Conservation (phyloP, 2,113 vertebrate genomes). For the Phalacrocorax pelagicus region DNA sequence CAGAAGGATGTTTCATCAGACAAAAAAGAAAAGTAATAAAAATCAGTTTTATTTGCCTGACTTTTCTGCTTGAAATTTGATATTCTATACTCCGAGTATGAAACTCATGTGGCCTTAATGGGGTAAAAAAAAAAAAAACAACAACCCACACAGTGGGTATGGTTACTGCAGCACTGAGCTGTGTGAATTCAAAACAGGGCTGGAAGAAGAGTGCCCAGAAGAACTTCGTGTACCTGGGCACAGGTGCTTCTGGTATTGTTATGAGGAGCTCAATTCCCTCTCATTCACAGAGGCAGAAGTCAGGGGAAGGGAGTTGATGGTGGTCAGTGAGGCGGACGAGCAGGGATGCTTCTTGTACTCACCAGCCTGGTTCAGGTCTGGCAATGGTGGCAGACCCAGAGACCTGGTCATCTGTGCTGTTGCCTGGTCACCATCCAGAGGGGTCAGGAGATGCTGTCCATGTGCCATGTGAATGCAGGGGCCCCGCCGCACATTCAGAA, state of each 20-base stretch:
- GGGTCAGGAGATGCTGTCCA: not conserved
- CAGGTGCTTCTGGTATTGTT: not conserved
- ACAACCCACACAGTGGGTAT: rapidly evolving
- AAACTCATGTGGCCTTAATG: not conserved
- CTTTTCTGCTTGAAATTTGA: not conserved
- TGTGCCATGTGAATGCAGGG: not conserved
- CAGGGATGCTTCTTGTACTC: too few species aligned
- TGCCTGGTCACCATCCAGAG: not conserved
- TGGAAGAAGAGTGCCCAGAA: not conserved
- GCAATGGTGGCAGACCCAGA: not conserved
- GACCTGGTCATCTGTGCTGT: not conserved
- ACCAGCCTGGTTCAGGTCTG: not conserved
- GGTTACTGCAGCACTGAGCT: not conserved
- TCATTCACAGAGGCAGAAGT: not conserved
- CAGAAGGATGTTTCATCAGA: not conserved
- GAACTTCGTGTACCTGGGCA: rapidly evolving
- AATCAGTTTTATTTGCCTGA: not conserved
- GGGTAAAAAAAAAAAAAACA: not conserved
- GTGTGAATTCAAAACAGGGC: not conserved
- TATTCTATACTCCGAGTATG: not conserved
- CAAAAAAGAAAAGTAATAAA: not conserved
- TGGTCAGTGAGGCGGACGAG: not conserved
- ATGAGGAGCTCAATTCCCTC: not conserved
- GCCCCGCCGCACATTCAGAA: rapidly evolving
- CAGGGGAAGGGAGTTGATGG: not conserved